Conservation (phyloP, 2,113 vertebrate genomes). For the Myotis brandtii region DNA sequence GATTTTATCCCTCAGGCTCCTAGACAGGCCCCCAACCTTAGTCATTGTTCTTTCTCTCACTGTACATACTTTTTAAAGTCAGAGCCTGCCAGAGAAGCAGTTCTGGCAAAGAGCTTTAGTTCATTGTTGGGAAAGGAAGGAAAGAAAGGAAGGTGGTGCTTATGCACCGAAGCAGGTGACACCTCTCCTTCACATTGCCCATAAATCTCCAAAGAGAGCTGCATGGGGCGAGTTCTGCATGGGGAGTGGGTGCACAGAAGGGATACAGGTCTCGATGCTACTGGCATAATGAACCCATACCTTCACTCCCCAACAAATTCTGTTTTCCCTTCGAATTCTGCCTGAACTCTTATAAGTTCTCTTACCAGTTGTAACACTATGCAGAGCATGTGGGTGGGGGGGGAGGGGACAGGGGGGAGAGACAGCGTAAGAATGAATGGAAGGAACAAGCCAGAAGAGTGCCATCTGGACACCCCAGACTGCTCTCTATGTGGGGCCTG, state of each 20-base stretch:
- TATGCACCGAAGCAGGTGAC: too few species aligned
- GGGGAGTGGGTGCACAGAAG: not conserved
- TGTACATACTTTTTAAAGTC: not conserved
- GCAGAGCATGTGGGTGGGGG: not conserved
- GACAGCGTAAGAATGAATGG: not conserved
- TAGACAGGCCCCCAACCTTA: not conserved
- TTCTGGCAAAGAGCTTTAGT: not conserved
- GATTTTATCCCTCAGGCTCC: not conserved
- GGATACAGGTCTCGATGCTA: accelerated
- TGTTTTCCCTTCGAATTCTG: not conserved
- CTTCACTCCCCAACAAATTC: not conserved
- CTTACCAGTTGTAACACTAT: not conserved
- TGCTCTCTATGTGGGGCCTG: not conserved
- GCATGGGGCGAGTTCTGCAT: not conserved
- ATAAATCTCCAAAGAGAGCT: not conserved
- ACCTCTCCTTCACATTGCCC: not conserved
- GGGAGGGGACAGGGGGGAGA: not conserved
- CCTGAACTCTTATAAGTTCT: not conserved
- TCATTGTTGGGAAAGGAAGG: not conserved
- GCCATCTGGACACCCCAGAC: not conserved
- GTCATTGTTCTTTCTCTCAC: not conserved
- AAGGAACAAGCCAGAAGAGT: not conserved
- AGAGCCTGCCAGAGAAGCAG: not conserved
- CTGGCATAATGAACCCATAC: not conserved
- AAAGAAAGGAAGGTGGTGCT: not conserved